phyloP scores from a whole-genome alignment of 2,797 vertebrate species.

The Alcedo atthis region DNA sequence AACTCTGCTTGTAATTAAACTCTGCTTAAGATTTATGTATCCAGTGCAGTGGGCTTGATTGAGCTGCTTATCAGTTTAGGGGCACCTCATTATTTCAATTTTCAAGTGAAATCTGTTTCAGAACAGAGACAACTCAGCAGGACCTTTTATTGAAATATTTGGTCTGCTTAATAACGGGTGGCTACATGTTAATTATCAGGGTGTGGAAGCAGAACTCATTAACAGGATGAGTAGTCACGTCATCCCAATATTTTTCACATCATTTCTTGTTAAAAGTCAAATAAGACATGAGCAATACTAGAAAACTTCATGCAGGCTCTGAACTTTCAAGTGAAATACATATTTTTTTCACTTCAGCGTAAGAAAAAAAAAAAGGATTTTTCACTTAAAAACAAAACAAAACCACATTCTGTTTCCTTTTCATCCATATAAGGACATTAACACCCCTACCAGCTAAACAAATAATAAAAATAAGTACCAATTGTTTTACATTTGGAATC shows the following conservation, averaged over 20 bases:
- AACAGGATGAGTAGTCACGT: conserved; percentile 85
- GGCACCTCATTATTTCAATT: conserved; percentile 73
- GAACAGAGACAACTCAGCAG: conserved; percentile 55
- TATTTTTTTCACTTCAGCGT: background rate
- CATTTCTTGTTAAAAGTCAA: conserved; percentile 71
- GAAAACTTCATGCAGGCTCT: background rate
- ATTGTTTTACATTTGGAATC: conserved; percentile 8
- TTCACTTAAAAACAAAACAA: background rate
- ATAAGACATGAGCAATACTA: conserved; percentile 39
- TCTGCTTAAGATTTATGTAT: background rate
- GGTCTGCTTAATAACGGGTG: conserved; percentile 73
- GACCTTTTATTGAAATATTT: conserved; percentile 66
- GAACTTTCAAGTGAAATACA: background rate
- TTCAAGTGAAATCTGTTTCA: conserved; percentile 53
- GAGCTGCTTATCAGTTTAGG: conserved; percentile 47
- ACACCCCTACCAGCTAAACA: background rate
- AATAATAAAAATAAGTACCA: background rate
- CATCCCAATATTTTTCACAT: conserved; percentile 81
- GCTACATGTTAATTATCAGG: conserved; percentile 79
- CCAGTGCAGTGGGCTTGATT: background rate
- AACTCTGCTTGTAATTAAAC: conserved; percentile 26
- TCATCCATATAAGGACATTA: background rate
- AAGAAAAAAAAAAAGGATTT: background rate
- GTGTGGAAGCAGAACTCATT: conserved; percentile 75
- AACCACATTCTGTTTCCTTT: background rate